A percentile compares a stretch with the other conserved stretches of the same genome.
Conservation (phyloP, 2,888 invertebrate genomes). For the Lymantria monacha region DNA sequence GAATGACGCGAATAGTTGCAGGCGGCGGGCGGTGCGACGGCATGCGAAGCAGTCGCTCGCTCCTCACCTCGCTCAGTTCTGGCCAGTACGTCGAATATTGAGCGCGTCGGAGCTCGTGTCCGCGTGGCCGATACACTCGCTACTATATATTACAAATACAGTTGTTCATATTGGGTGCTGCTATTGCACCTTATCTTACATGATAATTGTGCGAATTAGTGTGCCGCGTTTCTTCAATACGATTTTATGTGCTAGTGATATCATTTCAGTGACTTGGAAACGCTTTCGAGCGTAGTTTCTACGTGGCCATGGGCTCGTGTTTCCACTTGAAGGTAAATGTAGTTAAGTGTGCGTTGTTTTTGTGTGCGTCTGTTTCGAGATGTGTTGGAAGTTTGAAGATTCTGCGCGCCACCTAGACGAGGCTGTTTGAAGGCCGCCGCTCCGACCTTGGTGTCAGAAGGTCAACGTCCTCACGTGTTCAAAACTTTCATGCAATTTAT, state of each 20-base stretch:
- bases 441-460: conserved; percentile 78
- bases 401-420: conserved; percentile 66
- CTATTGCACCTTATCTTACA: conserved; percentile 67
- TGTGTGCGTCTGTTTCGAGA: conserved; percentile 56
- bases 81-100: conserved; percentile 47
- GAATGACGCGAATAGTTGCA: conserved; percentile 77
- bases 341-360: conserved; percentile 56
- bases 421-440: conserved; percentile 79
- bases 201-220: conserved; percentile 74
- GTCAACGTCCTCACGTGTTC: conserved; percentile 75
- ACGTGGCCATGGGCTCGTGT: conserved; percentile 75
- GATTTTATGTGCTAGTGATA: conserved; percentile 52
- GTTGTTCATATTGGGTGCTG: conserved; percentile 48
- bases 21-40: conserved; percentile 39
- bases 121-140: conserved; percentile 63
- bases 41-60: conserved; percentile 21
- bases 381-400: conserved; percentile 54
- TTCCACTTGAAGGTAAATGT: conserved; percentile 71
- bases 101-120: conserved; percentile 66
- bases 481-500: conserved; percentile 58
- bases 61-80: conserved; percentile 55
- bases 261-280: conserved; percentile 52
- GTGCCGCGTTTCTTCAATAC: conserved; percentile 41
- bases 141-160: conserved; percentile 36
- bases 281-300: conserved; percentile 61